Conservation (phyloP, 2,113 vertebrate genomes). For the Pelmatolapia mariae region DNA sequence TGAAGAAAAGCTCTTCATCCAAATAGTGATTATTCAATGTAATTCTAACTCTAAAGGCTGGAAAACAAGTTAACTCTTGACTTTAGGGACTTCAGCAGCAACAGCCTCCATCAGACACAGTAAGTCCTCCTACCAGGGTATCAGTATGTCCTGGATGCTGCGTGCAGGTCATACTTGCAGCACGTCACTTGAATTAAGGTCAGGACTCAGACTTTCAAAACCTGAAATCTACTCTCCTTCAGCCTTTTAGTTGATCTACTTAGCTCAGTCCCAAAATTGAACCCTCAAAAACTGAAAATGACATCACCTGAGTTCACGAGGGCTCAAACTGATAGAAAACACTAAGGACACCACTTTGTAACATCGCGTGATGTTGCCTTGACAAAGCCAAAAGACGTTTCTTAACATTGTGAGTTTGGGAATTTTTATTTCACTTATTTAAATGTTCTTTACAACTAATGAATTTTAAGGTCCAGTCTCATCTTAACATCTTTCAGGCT, state of each 20-base stretch:
- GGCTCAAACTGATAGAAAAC: neutral
- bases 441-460: neutral
- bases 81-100: neutral
- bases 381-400: neutral
- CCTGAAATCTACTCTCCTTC: rapidly evolving
- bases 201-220: neutral
- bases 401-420: neutral
- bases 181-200: neutral
- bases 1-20: neutral
- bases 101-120: neutral
- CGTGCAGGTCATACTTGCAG: neutral
- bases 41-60: neutral
- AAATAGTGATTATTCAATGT: neutral
- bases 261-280: neutral
- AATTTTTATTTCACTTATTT: neutral
- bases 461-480: neutral
- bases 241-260: neutral
- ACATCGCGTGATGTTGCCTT: neutral
- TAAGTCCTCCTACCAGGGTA: neutral
- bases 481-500: neutral
- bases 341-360: rapidly evolving
- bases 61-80: neutral
- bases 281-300: neutral
- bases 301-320: neutral
- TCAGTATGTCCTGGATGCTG: neutral